Evolutionary conservation across 2,888 invertebrate genomes (phyloP).

Genomic region (Achlya flavicornis): DNA sequence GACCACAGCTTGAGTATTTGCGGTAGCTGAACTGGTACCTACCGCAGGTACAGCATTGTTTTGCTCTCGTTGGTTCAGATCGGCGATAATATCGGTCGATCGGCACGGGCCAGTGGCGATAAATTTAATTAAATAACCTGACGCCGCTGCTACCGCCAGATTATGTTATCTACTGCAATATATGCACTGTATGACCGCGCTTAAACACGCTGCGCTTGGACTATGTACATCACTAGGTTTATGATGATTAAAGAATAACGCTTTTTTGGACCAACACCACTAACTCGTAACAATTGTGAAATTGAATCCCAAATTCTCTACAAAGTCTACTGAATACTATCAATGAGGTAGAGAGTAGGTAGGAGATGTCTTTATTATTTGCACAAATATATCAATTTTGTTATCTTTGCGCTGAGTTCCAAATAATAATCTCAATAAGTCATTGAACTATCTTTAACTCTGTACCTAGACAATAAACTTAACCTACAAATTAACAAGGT

Average conservation of each 20-base stretch:
- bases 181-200: constrained; percentile 31
- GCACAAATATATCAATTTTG: neutral
- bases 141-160: constrained; percentile 43
- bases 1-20: constrained; percentile 2
- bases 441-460: neutral
- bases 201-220: neutral
- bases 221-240: neutral
- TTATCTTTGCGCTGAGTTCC: neutral
- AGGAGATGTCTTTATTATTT: no score
- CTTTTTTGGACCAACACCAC: no score
- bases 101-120: constrained; percentile 51
- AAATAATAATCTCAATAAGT: neutral
- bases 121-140: constrained; percentile 74
- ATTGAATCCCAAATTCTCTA: no score
- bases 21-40: constrained; percentile 32
- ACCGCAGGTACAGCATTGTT: constrained; percentile 52
- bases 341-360: no score
- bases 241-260: neutral
- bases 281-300: no score
- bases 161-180: constrained; percentile 62
- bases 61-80: constrained; percentile 45
- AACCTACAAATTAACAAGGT: constrained; percentile 18
- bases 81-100: constrained; percentile 43
- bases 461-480: constrained; percentile 3
- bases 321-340: neutral